Evolutionary conservation across 1,140 invertebrate species (phyloP), one percentile per base, ranked within the genome.

Genomic region (Pararge aegeria): DNA sequence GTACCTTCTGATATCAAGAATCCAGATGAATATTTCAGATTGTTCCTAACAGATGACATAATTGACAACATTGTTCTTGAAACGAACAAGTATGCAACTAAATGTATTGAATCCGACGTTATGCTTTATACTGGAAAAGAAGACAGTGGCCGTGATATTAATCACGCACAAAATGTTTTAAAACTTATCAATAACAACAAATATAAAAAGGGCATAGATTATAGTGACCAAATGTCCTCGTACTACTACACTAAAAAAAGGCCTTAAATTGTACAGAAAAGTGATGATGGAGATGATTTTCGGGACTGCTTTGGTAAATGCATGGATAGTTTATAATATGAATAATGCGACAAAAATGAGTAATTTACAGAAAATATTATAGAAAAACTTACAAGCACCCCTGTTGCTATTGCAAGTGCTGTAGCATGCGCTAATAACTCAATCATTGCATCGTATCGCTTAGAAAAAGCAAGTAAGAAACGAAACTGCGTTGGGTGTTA

Each of bases 271-370:
- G 37, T 40, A 40, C 16, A 40, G 37, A 16, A 37, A 40, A 40
- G n/a, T 40, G 37, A 18, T 18, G 4, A 40, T 40, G 16, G 37
- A 40, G 16, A 15, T 61, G 16, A 16, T 53, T 20, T 48, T 60
- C n/a, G 50, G 44, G 37, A 61, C 52, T n/a, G 51, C 59, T n/a
- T 24, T 61, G 16, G 38, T 54, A 38, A 56, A 63, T 40, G 61
- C 54, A 21, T 56, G 54, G 48, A 38, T 63, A 10, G 24, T 54
- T n/a, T 57, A 54, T 52, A 64, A 54, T 57, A 42, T 37, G 52
- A 62, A 42, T 16, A 40, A 40, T 4, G 4, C 15, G 37, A 40
- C 13, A 5, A 40, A 40, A 40, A 30, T 30, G 4, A 30, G 29
- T 10, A 30, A 30, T 30, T 30, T 30, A 30, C 29, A 30, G 29